phyloP scores from a whole-genome alignment of 2,888 invertebrate genomes.

The Bedellia somnulentella region DNA sequence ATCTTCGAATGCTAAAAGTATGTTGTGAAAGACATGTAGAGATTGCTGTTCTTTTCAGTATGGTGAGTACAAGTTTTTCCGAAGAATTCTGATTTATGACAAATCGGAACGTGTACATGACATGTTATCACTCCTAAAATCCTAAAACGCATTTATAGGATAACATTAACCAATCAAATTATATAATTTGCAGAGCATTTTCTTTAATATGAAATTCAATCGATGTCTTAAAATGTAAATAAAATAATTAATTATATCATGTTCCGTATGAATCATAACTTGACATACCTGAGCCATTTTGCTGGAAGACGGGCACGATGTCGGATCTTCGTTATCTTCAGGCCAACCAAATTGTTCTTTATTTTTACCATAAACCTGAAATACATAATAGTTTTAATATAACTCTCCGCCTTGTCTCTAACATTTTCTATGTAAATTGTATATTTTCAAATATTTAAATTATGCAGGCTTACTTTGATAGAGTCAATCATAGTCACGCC shows the following conservation, averaged over 20 bases:
- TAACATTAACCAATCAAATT: no score
- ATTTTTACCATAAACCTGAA: constrained; percentile 82
- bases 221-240: no score
- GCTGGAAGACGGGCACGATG: constrained; percentile 43
- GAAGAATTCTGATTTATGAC: no score
- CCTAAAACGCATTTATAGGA: not conserved
- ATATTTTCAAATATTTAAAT: not conserved
- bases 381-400: constrained; percentile 2
- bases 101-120: no score
- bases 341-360: constrained; percentile 98
- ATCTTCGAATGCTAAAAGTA: no score
- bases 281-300: constrained; percentile 36
- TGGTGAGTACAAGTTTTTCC: no score
- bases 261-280: no score
- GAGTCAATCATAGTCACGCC: constrained; percentile 92
- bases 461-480: constrained; percentile 67
- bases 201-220: no score
- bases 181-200: no score
- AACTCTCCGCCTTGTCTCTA: not conserved
- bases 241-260: no score
- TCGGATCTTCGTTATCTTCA: constrained; percentile 85
- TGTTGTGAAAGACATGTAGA: no score
- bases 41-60: no score
- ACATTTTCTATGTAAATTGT: not conserved
- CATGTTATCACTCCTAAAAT: constrained; percentile 31